Evolutionary conservation across 2,797 vertebrate genomes (phyloP), one percentile per base, ranked within the genome.

Genomic region (Silurus lanzhouensis): DNA sequence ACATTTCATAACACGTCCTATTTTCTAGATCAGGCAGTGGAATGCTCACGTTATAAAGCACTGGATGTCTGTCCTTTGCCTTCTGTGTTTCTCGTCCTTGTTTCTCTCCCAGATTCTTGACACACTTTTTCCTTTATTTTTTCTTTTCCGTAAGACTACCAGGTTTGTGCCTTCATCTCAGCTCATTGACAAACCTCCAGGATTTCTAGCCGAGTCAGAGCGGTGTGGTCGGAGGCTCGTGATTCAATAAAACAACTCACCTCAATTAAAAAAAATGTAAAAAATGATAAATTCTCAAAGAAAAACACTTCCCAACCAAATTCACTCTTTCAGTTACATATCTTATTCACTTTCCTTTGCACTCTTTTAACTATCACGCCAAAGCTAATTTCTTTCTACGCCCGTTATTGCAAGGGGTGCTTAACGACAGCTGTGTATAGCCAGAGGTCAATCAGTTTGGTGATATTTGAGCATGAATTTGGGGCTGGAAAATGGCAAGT

Each of bases 21-120:
- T 77, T 80, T 85, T 89, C 88, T 83, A 84, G 74, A 87, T 88
- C 89, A 90, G 94, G 95, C 94, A 95, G 94, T 95, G 93, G 93
- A 94, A 95, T 91, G 94, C 94, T 95, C 79, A 84, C 81, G 84
- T 90, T 77, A 87, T 86, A 88, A 90, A 91, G 87, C 75, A 86
- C 90, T 87, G 74, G 85, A 89, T 90, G 89, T 91, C 91, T 91
- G 92, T 88, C 89, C 87, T 87, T 81, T 91, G 71, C 63, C 71
- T 88, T 15, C 84, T 31, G 86, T 89, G 77, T 76, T 90, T 86
- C 57, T 72, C 82, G 79, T 91, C 78, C 82, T 81, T 88, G 87
- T 91, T 81, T 38, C 84, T 87, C 87, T 89, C 85, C 82, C 52
- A 85, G 68, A 52, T 79, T 38, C 84, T 84, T 2, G 48, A 80